A percentile compares a stretch with the other conserved stretches of the same genome.
Evolutionary conservation across 2,797 vertebrate genomes (phyloP).

Genomic region (Apodemus agrarius): DNA sequence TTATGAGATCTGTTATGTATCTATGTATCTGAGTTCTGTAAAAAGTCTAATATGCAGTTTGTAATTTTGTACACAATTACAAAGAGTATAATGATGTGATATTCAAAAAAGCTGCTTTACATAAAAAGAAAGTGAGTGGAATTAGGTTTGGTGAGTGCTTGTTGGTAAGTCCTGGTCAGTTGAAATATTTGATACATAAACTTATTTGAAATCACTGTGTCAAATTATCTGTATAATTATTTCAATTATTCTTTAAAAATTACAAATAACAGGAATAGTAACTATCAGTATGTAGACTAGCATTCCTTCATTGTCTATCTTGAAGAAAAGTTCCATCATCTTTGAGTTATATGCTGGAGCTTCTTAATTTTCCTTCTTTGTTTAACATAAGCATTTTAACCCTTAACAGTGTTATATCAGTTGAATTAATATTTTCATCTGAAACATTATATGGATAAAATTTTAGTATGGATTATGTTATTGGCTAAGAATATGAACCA

Average conservation of each 20-base stretch:
- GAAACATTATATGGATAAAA: background rate
- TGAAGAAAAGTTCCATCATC: background rate
- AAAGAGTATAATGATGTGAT: background rate
- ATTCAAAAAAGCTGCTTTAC: background rate
- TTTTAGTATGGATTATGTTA: background rate
- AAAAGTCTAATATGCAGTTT: background rate
- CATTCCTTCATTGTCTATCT: background rate
- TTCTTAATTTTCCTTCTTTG: background rate
- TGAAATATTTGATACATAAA: background rate
- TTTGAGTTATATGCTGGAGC: background rate
- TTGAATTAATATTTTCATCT: background rate
- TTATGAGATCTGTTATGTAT: too few species aligned
- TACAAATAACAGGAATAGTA: background rate
- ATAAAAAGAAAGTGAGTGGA: background rate
- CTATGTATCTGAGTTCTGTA: background rate
- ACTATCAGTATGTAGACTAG: background rate
- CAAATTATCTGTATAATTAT: background rate
- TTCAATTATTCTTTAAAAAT: background rate
- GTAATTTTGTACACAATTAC: background rate
- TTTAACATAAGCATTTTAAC: background rate
- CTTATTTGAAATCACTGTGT: background rate
- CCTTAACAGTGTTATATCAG: background rate
- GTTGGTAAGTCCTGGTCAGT: background rate
- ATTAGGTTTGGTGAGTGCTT: background rate
- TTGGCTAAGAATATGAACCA: background rate